Percentiles rank a stretch among this genome's conserved stretches.
phyloP scores from a whole-genome alignment of 2,888 invertebrate genomes.

The Tanytarsus gracilentus region DNA sequence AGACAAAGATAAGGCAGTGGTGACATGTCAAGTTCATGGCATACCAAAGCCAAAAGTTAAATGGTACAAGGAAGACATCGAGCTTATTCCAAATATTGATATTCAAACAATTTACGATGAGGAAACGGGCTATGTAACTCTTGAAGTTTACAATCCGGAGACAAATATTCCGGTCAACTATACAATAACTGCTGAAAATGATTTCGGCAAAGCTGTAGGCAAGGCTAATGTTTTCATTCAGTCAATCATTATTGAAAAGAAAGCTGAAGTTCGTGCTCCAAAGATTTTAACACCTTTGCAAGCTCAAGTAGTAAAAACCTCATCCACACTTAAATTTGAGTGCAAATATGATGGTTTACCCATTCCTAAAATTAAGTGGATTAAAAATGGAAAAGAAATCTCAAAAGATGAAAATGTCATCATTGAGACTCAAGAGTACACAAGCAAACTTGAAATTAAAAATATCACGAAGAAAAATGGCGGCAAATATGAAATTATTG shows the following conservation, averaged over 20 bases:
- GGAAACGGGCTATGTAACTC: slow-evolving; percentile 53
- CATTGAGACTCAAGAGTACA: slow-evolving; percentile 52
- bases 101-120: slow-evolving; percentile 51
- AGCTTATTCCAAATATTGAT: slow-evolving; percentile 50
- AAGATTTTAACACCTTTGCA: slow-evolving; percentile 69
- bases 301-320: slow-evolving; percentile 61
- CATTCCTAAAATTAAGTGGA: slow-evolving; percentile 72
- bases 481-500: slow-evolving; percentile 81
- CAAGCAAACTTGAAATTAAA: slow-evolving; percentile 55
- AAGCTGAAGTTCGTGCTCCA: slow-evolving; percentile 53
- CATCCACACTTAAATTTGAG: slow-evolving; percentile 57
- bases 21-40: slow-evolving; percentile 60
- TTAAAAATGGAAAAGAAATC: slow-evolving; percentile 70
- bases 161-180: slow-evolving; percentile 60
- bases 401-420: slow-evolving; percentile 52
- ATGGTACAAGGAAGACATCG: slow-evolving; percentile 57
- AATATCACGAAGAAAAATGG: slow-evolving; percentile 64
- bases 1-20: slow-evolving; percentile 51
- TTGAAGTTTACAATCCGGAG: slow-evolving; percentile 55
- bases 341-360: slow-evolving; percentile 65
- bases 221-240: slow-evolving; percentile 61
- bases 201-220: slow-evolving; percentile 63
- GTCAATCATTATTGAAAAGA: slow-evolving; percentile 39
- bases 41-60: slow-evolving; percentile 60
- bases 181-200: slow-evolving; percentile 61